Base-by-base conservation (phyloP, 2,113 vertebrate species). In the Cyprinus carpio region DNA sequence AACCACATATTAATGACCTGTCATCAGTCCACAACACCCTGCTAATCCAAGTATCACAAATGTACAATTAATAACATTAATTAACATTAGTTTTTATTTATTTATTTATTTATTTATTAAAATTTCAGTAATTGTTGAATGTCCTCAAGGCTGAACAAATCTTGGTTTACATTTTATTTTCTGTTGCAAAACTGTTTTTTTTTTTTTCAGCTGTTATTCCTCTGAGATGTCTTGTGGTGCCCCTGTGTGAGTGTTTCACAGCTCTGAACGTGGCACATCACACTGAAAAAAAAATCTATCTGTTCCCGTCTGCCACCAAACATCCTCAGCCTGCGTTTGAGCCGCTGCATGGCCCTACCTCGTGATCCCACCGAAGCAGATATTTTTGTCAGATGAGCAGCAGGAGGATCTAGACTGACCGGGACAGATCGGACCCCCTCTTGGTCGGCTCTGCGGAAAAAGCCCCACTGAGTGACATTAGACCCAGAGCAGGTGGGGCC, bases 121-220 rank as follows among this genome's bases (percentile, higher is more conserved):
- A 40, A 40, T 40, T 9, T 40, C 40, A 40, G 9, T 40, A 40
- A 40, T 40, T 7, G 40, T 40, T 43, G 6, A 49, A 16, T 7
- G 40, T 29, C 18, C 16, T 27, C 23, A 75, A 4, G 13, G n/a
- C n/a, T 46, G 12, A 64, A 13, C 64, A 65, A 29, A 65, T 51
- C 13, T 51, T 51, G 49, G 49, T 51, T 51, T 51, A 51, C 49
- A 51, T 65, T 29, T 29, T 6, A 78, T 31, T 90, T 88, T 84
- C 90, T 89, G 29, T 89, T 88, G 92, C 78, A 81, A 91, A 90
- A 89, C 90, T 92, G 92, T 89, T 87, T 89, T 79, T 58, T 56
- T 77, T 0, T 3, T 27, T 75, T 15, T 51, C 29, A n/a, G 18
- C 18, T 58, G 20, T 64, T 27, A 64, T 46, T 81, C 31, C 54